phyloP scores from a whole-genome alignment of 2,888 invertebrate species.

The Drosophila hawaiiensis region DNA sequence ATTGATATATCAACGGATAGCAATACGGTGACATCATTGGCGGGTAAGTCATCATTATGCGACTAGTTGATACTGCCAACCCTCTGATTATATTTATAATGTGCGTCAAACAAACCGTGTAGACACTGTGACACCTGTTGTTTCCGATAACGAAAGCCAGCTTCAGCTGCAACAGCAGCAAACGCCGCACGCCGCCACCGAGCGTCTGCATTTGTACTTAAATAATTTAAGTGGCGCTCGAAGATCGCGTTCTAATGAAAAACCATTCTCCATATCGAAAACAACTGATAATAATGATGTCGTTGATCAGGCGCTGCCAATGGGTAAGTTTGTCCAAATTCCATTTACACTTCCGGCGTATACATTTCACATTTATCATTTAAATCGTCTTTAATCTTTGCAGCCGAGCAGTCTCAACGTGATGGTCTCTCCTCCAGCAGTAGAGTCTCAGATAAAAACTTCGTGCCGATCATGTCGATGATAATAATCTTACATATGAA shows the following conservation, averaged over 20 bases:
- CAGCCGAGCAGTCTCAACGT: conserved; percentile 24
- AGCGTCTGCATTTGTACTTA: conserved; percentile 61
- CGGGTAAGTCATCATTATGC: conserved; percentile 64
- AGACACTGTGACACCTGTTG: conserved; percentile 77
- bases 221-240: conserved; percentile 57
- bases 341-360: not conserved
- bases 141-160: conserved; percentile 68
- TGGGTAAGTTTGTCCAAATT: conserved; percentile 62
- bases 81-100: conserved; percentile 76
- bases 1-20: conserved; percentile 72
- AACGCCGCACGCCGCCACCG: conserved; percentile 21
- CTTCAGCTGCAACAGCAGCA: conserved; percentile 25
- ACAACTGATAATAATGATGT: conserved; percentile 24
- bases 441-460: not conserved
- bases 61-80: conserved; percentile 76
- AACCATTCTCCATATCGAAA: conserved; percentile 26
- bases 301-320: conserved; percentile 25
- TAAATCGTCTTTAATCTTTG: conserved; percentile 31
- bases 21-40: conserved; percentile 50
- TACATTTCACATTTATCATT: conserved; percentile 27
- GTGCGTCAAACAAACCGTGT: conserved; percentile 74
- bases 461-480: conserved; percentile 36
- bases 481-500: conserved; percentile 57
- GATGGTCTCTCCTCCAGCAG: conserved; percentile 28
- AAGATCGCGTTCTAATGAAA: conserved; percentile 41